Conservation (phyloP, 2,113 vertebrate species). For the Pelvicachromis taeniatus region DNA sequence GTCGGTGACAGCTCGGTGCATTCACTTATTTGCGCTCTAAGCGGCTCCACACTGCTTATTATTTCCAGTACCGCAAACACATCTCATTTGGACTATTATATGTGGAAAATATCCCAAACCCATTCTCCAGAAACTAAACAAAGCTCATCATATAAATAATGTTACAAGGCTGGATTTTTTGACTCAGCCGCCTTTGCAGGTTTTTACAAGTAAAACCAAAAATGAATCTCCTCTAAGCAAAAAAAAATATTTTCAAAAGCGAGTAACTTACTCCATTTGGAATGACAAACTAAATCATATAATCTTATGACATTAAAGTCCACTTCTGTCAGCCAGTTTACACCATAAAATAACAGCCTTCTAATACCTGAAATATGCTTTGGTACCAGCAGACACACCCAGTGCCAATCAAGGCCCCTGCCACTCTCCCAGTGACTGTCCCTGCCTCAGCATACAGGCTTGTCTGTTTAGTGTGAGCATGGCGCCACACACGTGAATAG, state of each 20-base stretch:
- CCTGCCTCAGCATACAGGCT: conserved; percentile 18
- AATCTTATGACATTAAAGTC: neutral
- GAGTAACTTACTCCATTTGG: neutral
- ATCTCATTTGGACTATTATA: neutral
- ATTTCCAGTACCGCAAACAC: neutral
- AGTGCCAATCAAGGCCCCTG: conserved; percentile 7
- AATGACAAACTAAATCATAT: neutral
- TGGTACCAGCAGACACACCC: conserved; percentile 25
- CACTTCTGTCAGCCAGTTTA: neutral
- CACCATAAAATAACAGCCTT: conserved; percentile 8
- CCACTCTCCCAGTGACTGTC: conserved; percentile 1
- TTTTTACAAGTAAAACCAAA: neutral
- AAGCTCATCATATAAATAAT: neutral
- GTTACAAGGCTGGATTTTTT: neutral
- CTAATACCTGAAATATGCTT: conserved; percentile 37
- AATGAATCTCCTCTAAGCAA: neutral
- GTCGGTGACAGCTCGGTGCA: neutral
- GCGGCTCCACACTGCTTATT: neutral
- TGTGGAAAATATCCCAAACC: neutral
- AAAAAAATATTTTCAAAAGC: neutral
- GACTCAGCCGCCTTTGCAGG: neutral
- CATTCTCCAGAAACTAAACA: neutral
- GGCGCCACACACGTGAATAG: conserved; percentile 46
- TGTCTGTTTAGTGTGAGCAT: conserved; percentile 24
- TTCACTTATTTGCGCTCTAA: neutral